These are phyloP conservation scores for Orthonevra nobilis DNA, from an alignment of 2,888 invertebrate species.

Conservation along the genomic window DNA sequence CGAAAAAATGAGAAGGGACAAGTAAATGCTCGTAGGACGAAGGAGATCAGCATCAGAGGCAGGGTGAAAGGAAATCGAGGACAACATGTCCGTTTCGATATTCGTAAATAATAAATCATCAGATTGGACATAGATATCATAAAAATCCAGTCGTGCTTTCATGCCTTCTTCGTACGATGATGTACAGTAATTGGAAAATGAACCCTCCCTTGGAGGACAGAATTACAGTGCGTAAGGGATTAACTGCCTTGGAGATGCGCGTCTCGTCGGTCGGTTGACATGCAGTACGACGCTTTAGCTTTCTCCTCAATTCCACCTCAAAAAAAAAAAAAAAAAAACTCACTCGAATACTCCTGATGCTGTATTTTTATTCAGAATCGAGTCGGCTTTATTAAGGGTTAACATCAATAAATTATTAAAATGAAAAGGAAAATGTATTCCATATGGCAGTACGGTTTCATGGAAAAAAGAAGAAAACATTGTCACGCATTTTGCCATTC, in stretches of 20 bases:
- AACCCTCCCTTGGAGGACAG: conserved; percentile 52
- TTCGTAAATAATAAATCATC: conserved; percentile 79
- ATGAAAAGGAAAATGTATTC: conserved; percentile 55
- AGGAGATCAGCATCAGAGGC: no score
- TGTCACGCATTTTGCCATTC: conserved; percentile 18
- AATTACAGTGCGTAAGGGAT: conserved; percentile 63
- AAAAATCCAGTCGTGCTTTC: conserved; percentile 77
- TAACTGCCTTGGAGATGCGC: conserved; percentile 65
- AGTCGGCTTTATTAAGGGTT: conserved; percentile 64
- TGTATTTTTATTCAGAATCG: conserved; percentile 49
- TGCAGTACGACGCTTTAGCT: conserved; percentile 62
- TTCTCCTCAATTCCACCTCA: conserved; percentile 10
- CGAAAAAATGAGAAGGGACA: conserved; percentile 76
- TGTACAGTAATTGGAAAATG: conserved; percentile 70
- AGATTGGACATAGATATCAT: conserved; percentile 80
- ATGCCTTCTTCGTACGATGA: conserved; percentile 58
- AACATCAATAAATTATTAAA: conserved; percentile 69
- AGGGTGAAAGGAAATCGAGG: neutral
- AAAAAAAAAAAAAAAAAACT: no score
- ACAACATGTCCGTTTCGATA: conserved; percentile 67
- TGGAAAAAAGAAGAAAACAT: no score
- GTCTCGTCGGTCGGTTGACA: no score
- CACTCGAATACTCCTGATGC: conserved; percentile 45
- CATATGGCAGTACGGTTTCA: conserved; percentile 24
- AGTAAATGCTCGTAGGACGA: conserved; percentile 64